A percentile compares a stretch with the other conserved stretches of the same genome.
phyloP scores from a whole-genome alignment of 2,888 invertebrate species.

The Stenodera caucasica region DNA sequence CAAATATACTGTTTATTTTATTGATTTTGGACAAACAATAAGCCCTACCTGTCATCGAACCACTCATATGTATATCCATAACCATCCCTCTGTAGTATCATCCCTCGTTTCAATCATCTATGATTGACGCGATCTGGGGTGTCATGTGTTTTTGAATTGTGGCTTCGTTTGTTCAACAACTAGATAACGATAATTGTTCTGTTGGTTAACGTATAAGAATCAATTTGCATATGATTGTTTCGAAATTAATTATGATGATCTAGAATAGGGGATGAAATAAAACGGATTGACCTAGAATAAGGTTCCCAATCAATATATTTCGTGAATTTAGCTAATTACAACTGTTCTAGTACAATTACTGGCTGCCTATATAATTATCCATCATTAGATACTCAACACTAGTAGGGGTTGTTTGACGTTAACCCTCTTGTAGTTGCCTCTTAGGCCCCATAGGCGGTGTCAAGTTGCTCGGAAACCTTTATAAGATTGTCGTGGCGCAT shows the following conservation, averaged over 20 bases:
- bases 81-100: background rate
- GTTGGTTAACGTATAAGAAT: too few species aligned
- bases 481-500: constrained; percentile 9
- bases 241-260: too few species aligned
- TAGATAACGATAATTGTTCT: background rate
- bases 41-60: constrained; percentile 27
- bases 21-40: constrained; percentile 22
- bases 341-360: too few species aligned
- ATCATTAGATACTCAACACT: too few species aligned
- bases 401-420: too few species aligned
- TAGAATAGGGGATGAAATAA: too few species aligned
- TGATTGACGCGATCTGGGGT: constrained; percentile 18
- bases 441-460: background rate
- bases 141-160: constrained; percentile 20
- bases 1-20: constrained; percentile 19
- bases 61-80: background rate
- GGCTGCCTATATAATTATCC: too few species aligned
- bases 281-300: too few species aligned
- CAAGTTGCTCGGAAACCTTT: constrained; percentile 8
- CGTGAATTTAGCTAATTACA: too few species aligned
- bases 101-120: background rate
- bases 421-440: too few species aligned
- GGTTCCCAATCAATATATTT: too few species aligned
- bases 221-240: too few species aligned
- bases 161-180: background rate